Evolutionary conservation across 2,113 vertebrate species (phyloP).

Genomic region (Choloepus hoffmanni): DNA sequence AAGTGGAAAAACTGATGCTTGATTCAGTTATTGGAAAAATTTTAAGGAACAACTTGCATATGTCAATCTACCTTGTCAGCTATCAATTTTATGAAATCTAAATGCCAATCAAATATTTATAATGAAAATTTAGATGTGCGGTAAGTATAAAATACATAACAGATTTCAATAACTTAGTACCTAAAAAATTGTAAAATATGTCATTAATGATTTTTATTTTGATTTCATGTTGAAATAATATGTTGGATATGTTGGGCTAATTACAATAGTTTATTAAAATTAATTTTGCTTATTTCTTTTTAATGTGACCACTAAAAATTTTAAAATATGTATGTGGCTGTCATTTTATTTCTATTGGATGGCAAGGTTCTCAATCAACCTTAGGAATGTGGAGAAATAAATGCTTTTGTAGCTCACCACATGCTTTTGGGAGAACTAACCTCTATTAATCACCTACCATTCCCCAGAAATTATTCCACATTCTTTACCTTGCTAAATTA

Average conservation of each 20-base stretch:
- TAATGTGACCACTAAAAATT: background rate
- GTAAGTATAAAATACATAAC: background rate
- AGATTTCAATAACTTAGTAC: background rate
- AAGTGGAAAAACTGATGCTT: background rate
- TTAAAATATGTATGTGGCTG: background rate
- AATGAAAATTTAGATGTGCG: background rate
- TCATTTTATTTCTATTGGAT: background rate
- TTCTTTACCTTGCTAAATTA: background rate
- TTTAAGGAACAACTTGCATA: background rate
- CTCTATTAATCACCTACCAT: background rate
- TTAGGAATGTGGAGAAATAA: background rate
- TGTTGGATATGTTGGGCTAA: background rate
- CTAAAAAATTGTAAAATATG: background rate
- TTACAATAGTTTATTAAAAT: background rate
- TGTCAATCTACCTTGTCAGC: background rate
- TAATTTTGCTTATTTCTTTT: background rate
- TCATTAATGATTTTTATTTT: background rate
- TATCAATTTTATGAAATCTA: constrained; percentile 42
- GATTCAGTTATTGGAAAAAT: background rate
- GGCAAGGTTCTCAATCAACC: background rate
- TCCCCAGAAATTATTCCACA: background rate
- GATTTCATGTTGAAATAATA: background rate
- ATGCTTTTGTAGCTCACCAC: background rate
- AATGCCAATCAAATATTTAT: background rate
- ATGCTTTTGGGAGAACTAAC: background rate